Evolutionary conservation across 1,140 invertebrate genomes (phyloP), one percentile per base, ranked within the genome.

Genomic region (Phthorimaea operculella): DNA sequence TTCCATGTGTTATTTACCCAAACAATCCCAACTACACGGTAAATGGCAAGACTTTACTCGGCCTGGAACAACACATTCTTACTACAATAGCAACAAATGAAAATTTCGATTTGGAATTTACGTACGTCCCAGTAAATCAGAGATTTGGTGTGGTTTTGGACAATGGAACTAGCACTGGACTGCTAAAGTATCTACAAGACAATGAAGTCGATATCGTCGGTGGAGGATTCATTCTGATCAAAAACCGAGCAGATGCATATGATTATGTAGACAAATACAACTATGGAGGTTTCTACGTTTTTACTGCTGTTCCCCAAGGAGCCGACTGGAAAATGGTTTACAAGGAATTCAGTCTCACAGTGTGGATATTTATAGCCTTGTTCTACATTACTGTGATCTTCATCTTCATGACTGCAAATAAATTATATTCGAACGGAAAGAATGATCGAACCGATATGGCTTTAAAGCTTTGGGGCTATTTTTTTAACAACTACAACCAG

Each of bases 211-310:
- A 63, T 44, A 57, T 76, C 9, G 64, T 61, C n/a, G 52, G 58
- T n/a, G 73, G 69, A 28, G 65, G 71, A 0, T 58, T 60, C 8
- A 44, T 67, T 48, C 47, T 76, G 15, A 66, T 67, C 15, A 45
- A 61, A 54, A 74, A 70, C 45, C 56, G 69, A 57, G 51, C 64
- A 8, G 51, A 70, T 44, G 7, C 60, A 6, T 72, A 70, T 18
- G 71, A 74, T 33, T 76, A 51, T 39, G 60, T 76, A 16, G 74
- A 59, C 59, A 73, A 74, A 15, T 67, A 70, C n/a, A 63, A 64
- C 52, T 72, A 59, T 44, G 64, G 60, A 7, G 48, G 56, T 42
- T 58, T 69, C 33, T 59, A 67, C 47, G 16, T 79, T 36, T 73
- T 64, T 44, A 72, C 68, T 7, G 64, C 68, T 52, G 56, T 64